Evolutionary conservation across 2,113 vertebrate genomes (phyloP).

Genomic region (Chionomys nivalis): DNA sequence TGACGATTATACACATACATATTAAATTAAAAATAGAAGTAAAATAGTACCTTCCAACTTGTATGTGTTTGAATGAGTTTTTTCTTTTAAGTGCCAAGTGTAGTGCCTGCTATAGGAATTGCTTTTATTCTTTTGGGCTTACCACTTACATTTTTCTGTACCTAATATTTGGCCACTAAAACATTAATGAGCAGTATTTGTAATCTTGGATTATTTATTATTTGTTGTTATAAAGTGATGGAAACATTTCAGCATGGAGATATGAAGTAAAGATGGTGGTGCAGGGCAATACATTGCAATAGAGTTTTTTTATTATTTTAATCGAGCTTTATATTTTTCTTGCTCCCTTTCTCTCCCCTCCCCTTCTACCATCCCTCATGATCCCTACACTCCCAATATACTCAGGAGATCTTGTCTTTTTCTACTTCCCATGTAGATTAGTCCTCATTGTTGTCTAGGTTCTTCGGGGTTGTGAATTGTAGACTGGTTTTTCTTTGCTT

Average conservation of each 20-base stretch:
- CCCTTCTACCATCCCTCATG: too few species aligned
- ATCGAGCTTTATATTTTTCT: too few species aligned
- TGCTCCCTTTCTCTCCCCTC: too few species aligned
- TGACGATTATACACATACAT: background rate
- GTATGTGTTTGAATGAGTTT: background rate
- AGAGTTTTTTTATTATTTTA: background rate
- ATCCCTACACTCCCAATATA: too few species aligned
- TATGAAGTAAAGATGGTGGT: background rate
- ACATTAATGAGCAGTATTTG: conserved; percentile 21
- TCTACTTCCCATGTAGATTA: too few species aligned
- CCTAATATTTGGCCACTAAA: background rate
- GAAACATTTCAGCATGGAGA: conserved; percentile 42
- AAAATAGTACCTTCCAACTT: background rate
- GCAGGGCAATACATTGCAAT: background rate
- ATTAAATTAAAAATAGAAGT: background rate
- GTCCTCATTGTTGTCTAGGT: too few species aligned
- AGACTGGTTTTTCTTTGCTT: too few species aligned
- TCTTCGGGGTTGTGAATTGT: too few species aligned
- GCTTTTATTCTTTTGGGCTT: background rate
- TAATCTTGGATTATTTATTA: background rate
- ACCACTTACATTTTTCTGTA: conserved; percentile 39
- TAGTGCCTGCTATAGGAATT: background rate
- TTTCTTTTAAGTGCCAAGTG: background rate
- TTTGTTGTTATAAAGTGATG: conserved; percentile 38
- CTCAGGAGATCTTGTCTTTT: too few species aligned